A percentile compares a stretch with the other conserved stretches of the same genome.
Evolutionary conservation across 2,113 vertebrate species (phyloP).

Genomic region (Fulica atra): DNA sequence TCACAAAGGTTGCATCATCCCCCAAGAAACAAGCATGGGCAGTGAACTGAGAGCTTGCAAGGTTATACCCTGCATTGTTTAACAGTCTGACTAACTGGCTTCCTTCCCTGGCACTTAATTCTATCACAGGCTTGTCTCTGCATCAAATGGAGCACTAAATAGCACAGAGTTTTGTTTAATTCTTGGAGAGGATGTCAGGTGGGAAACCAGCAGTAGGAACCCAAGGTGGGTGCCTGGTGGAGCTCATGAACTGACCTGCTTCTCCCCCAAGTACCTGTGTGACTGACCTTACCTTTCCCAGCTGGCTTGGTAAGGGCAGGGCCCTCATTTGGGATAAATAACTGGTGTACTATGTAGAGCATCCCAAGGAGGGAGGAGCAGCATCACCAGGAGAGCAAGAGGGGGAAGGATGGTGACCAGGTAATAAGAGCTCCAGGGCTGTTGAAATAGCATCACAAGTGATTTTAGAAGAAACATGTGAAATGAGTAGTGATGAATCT

Average conservation of each 20-base stretch:
- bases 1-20: not conserved
- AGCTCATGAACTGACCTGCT: not conserved
- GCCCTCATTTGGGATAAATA: not conserved
- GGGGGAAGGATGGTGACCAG: not conserved
- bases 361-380: not conserved
- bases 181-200: not conserved
- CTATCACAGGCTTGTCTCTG: not conserved
- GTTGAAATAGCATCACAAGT: not conserved
- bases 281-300: not conserved
- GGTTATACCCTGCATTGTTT: not conserved
- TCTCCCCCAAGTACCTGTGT: not conserved
- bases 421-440: not conserved
- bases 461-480: not conserved
- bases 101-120: not conserved
- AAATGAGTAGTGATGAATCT: not conserved
- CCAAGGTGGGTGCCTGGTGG: not conserved
- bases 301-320: not conserved
- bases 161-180: not conserved
- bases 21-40: not conserved
- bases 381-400: not conserved
- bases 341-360: not conserved
- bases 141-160: not conserved
- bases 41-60: not conserved
- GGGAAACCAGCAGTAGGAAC: not conserved
- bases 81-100: not conserved